A percentile compares a stretch with the other conserved stretches of the same genome.
phyloP scores from a whole-genome alignment of 2,113 vertebrate genomes.

The Peromyscus maniculatus region DNA sequence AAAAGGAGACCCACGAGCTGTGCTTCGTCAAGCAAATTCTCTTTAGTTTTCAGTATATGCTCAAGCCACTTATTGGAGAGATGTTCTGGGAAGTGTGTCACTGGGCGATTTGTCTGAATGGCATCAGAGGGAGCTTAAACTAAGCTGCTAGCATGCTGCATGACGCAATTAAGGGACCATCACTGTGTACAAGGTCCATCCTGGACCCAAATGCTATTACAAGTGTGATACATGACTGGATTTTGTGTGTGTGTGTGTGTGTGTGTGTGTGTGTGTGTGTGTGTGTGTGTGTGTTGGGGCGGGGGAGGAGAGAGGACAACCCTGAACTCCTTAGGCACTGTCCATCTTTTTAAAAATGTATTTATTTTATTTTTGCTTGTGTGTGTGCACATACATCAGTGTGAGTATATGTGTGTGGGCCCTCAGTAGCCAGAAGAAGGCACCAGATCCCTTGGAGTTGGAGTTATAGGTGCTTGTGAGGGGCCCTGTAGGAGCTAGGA shows the following conservation, averaged over 20 bases:
- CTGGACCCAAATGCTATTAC: background rate
- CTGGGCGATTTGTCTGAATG: background rate
- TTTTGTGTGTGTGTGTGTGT: background rate
- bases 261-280: background rate
- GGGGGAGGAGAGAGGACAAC: background rate
- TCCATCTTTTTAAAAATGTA: background rate
- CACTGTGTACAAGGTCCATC: no score
- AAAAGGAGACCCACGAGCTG: background rate
- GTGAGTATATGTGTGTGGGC: background rate
- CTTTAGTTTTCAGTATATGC: background rate
- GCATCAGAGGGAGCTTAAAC: background rate
- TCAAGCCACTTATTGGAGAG: background rate
- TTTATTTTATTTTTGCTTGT: background rate
- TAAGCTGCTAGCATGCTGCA: no score
- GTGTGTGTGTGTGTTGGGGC: background rate
- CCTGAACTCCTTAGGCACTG: background rate
- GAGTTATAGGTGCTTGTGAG: background rate
- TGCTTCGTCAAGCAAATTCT: background rate
- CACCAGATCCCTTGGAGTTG: background rate
- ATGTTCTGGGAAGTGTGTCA: background rate
- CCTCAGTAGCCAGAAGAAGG: background rate
- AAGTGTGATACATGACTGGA: no score
- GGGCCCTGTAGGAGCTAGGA: background rate
- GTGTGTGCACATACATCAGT: background rate
- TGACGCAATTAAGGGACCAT: no score